These are phyloP conservation scores for Sarcophaga carnaria DNA, from an alignment of 2,888 invertebrate genomes.

Conservation along the genomic window DNA sequence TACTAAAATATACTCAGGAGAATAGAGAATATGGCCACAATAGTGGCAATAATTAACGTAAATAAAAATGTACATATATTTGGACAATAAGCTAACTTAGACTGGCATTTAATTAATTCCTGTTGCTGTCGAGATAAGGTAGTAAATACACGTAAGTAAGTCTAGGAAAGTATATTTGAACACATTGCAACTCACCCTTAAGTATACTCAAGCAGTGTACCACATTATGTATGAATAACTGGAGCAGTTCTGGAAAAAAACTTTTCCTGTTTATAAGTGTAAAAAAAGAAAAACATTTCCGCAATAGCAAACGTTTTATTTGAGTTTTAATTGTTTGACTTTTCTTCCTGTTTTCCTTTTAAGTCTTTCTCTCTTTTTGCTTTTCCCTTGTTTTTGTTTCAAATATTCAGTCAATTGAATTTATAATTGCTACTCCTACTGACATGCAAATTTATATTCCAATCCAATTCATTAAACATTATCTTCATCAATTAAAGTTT, in stretches of 20 bases:
- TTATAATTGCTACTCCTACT: not conserved
- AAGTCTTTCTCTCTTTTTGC: not conserved
- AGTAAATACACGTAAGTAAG: too few species aligned
- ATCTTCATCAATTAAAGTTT: slow-evolving; percentile 29
- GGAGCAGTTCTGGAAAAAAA: not conserved
- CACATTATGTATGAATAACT: not conserved
- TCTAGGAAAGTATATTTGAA: too few species aligned
- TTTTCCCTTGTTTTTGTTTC: not conserved
- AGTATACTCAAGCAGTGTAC: not conserved
- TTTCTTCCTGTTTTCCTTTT: not conserved
- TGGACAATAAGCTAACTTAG: too few species aligned
- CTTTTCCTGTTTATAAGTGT: not conserved
- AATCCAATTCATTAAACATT: slow-evolving; percentile 40
- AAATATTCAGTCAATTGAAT: not conserved
- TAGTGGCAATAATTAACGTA: not conserved
- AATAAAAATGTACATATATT: too few species aligned
- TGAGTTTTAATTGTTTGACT: not conserved
- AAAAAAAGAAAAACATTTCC: not conserved
- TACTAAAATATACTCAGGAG: not conserved
- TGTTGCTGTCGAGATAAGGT: too few species aligned
- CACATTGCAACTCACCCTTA: too few species aligned
- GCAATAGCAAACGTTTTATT: not conserved
- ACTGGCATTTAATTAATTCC: too few species aligned
- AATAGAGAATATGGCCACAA: not conserved
- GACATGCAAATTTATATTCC: not conserved